Evolutionary conservation across 2,797 vertebrate genomes (phyloP), one percentile per base, ranked within the genome.

Genomic region (Melopsittacus undulatus): DNA sequence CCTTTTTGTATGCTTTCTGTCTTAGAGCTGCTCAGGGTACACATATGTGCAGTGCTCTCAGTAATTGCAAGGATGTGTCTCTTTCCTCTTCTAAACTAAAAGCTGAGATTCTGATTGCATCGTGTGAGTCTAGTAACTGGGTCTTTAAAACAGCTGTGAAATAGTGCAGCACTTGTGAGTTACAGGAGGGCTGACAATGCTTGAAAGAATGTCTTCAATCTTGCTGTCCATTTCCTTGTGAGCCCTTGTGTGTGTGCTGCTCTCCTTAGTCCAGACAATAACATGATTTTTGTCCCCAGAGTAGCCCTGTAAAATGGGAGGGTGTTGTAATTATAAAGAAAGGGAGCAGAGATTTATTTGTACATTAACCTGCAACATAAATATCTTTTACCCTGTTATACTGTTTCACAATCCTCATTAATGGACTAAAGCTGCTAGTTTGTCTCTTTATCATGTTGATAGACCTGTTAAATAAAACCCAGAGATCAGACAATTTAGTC

Each of bases 381-480:
- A 96, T 96, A 92, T 92, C 92, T 85, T 96, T 92, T 76, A 93
- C 89, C 63, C 94, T 92, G 43, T 92, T 95, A 21, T 8, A 52
- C 79, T 83, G 74, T 74, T 75, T 45, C 85, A 83, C 85, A 89
- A 72, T 61, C 91, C 79, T 92, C 92, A 86, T 97, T 97, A 98
- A 96, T 97, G 83, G 91, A 92, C 90, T 96, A 70, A 95, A 96
- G 81, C 95, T 96, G 83, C 91, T 94, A 77, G 81, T 96, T 96
- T 96, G 96, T 93, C 96, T 97, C 94, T 98, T 97, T 94, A 97
- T 98, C 97, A 98, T 89, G 81, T 92, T 97, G 97, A 97, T 96
- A 95, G 97, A 97, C 90, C 83, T 96, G 94, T 97, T 97, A 98
- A 98, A 98, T 97, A 96, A 98, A 97, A 97, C 59, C 77, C 87